Conservation (phyloP, 2,888 invertebrate species). For the Cephus spinipes region DNA sequence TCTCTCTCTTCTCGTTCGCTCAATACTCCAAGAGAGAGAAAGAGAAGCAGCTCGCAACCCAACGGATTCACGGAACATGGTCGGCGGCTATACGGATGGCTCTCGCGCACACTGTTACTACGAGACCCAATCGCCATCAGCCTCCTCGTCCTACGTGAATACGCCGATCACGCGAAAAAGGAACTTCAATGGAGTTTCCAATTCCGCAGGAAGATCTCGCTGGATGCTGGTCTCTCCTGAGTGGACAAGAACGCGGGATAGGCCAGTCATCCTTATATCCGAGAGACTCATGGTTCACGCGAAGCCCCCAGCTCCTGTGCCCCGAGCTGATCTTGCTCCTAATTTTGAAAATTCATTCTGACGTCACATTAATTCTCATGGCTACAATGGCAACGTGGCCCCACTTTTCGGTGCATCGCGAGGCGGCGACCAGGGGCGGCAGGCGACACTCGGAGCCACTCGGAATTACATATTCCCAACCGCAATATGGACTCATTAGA, state of each 20-base stretch:
- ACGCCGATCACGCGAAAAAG: slow-evolving; percentile 1
- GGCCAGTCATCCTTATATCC: no score
- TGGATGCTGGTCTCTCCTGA: not conserved
- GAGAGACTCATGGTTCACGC: no score
- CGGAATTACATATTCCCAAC: not conserved
- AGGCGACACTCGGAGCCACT: not conserved
- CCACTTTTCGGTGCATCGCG: not conserved
- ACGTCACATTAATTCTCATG: not conserved
- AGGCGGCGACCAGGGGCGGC: not conserved
- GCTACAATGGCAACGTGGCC: not conserved
- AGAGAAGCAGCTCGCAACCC: slow-evolving; percentile 30
- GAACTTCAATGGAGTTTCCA: not conserved
- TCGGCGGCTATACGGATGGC: slow-evolving; percentile 37
- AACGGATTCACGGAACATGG: slow-evolving; percentile 51
- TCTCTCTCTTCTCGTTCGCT: slow-evolving; percentile 49
- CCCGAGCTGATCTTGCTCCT: no score
- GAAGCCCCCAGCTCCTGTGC: no score
- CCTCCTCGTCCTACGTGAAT: not conserved
- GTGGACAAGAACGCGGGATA: not conserved
- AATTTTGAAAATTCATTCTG: not conserved
- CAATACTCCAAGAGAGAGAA: slow-evolving; percentile 52
- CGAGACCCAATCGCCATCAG: slow-evolving; percentile 1
- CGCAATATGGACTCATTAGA: not conserved
- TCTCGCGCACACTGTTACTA: not conserved
- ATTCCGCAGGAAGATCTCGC: not conserved